Base-by-base conservation (phyloP, 2,113 vertebrate species). In the Aix galericulata region DNA sequence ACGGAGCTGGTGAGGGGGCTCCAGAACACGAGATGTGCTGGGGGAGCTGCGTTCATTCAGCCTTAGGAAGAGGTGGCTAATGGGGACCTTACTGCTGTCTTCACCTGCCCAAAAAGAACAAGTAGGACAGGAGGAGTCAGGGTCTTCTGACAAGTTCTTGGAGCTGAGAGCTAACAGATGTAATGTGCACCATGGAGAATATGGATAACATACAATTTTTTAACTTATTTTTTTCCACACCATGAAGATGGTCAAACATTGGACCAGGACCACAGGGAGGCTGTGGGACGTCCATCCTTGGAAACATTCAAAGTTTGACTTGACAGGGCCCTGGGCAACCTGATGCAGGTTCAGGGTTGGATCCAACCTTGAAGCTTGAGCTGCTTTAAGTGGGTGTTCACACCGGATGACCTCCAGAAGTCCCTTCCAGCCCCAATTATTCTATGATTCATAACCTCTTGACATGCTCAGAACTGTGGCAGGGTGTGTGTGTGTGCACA, bases 371-470 rank as follows among this genome's bases (percentile, higher is more conserved):
- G 10, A 81, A 89, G 48, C 0, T 94, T 71, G 66, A 53, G 12
- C 26, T 82, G 38, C 38, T 79, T 69, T 79, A 56, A 82, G 20
- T 73, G 81, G 34, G 18, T 56, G 8, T 87, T 93, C 82, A 56
- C 67, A 84, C 92, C 52, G 50, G 9, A 38, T 69, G 77, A 66
- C 81, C 83, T 95, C 84, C 48, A 62, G 18, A 78, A 91, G 62
- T 92, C 48, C 67, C 34, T 91, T 91, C 62, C 74, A 87, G 48
- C 11, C 31, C 25, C 21, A 80, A 89, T 93, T 78, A 60, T 52
- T 86, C 13, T 38, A 8, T 87, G 89, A 94, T 89, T 96, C 89
- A 87, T 64, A 85, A 82, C 48, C 66, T 82, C 46, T 84, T 82
- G 52, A 86, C 71, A 29, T 48, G 26, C 53, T 82, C 11, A 82